A percentile compares a stretch with the other conserved stretches of the same genome.
phyloP scores from a whole-genome alignment of 2,888 invertebrate species.

The Conus canariensis region DNA sequence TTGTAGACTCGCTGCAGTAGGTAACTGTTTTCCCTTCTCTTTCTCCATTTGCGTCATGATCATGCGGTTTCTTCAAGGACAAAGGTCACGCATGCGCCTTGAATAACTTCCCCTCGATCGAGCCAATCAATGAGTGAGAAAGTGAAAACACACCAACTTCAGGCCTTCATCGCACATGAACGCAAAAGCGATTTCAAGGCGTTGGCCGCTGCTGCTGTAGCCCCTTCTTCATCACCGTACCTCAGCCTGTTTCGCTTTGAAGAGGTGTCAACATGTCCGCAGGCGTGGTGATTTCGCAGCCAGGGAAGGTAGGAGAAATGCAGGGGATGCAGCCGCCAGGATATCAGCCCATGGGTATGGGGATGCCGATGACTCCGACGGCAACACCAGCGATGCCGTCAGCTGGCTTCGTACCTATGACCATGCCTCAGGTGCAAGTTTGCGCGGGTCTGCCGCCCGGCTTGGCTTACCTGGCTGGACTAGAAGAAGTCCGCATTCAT shows the following conservation, averaged over 20 bases:
- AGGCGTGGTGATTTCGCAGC: slow-evolving; percentile 45
- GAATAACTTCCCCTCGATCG: not conserved
- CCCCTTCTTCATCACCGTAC: not conserved
- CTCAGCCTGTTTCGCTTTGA: not conserved
- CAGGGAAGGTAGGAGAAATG: slow-evolving; percentile 18
- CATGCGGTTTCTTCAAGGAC: too few species aligned
- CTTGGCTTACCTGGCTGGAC: slow-evolving; percentile 61
- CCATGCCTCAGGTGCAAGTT: slow-evolving; percentile 48
- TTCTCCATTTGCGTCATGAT: too few species aligned
- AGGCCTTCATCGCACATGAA: not conserved
- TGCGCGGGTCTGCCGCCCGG: slow-evolving; percentile 66
- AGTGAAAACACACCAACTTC: too few species aligned
- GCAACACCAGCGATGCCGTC: not conserved
- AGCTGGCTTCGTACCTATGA: slow-evolving; percentile 22
- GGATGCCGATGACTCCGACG: not conserved
- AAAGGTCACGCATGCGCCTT: slow-evolving; percentile 3
- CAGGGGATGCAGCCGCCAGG: slow-evolving; percentile 28
- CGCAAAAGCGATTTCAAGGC: not conserved
- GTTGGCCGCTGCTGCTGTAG: not conserved
- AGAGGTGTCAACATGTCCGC: slow-evolving; percentile 28
- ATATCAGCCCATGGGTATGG: not conserved
- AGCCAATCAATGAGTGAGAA: slow-evolving; percentile 10
- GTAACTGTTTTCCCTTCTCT: too few species aligned
- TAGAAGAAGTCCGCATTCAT: slow-evolving; percentile 66
- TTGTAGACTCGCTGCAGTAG: too few species aligned